Evolutionary conservation across 2,113 vertebrate species (phyloP), one percentile per base, ranked within the genome.

Genomic region (Garra rufa): DNA sequence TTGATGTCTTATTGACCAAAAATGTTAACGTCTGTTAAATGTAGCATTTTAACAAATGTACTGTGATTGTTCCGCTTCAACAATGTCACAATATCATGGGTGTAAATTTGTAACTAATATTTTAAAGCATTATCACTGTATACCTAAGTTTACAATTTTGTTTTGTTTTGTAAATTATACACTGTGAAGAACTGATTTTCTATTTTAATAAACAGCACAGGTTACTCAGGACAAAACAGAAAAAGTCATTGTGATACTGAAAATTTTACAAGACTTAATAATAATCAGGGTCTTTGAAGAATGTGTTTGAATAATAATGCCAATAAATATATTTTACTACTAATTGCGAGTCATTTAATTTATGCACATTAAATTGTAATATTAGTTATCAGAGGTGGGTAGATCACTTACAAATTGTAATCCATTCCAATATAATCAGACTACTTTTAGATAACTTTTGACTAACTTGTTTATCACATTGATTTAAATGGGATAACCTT

Each of bases 251-350:
- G 38, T 52, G 17, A 6, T 7, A 9, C 59, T 81, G 9, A 34
- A 10, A 1, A 34, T 30, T 46, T 67, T 81, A 28, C 3, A 46
- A 38, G 43, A 69, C 2, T 65, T 48, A 34, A 24, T 30, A 76
- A 6, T 70, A 52, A n/a, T n/a, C 44, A 15, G 7, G 17, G 28
- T 48, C 11, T 50, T 1, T 14, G 8, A 52, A 11, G 65, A 81
- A 69, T 70, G 46, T 81, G 38, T 69, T 15, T 3, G 14, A 71
- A 26, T 19, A 67, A 30, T 30, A 19, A 48, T 69, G 28, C 11
- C 13, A 82, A 82, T 82, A 82, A 82, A 82, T 71, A 24, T 81
- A 67, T 82, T 81, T 82, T 38, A 82, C 19, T 55, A 55, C 19
- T 82, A 52, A 24, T 6, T 26, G 26, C 6, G 26, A n/a, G 1